phyloP scores from a whole-genome alignment of 2,888 invertebrate species.

The Lycia hirtaria region DNA sequence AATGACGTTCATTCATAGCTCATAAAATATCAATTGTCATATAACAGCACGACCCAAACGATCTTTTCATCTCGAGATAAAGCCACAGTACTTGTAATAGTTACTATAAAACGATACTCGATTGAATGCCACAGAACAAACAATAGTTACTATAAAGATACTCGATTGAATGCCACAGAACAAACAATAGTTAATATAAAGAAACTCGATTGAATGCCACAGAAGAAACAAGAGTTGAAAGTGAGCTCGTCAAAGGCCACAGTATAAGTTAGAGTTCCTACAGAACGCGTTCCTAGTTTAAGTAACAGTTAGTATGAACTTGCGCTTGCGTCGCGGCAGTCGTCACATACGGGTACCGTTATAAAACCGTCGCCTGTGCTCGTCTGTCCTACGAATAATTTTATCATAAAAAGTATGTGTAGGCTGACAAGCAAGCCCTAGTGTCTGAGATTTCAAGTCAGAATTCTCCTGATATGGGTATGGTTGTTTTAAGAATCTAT shows the following conservation, averaged over 20 bases:
- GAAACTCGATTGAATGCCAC: not conserved
- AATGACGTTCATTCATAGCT: not conserved
- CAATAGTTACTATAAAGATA: too few relatives aligned
- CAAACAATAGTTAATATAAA: not conserved
- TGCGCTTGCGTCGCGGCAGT: constrained; percentile 34
- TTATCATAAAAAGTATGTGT: constrained; percentile 32
- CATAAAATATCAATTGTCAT: constrained; percentile 12
- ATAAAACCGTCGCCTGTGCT: constrained; percentile 38
- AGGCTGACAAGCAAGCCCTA: too few relatives aligned
- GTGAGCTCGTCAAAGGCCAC: constrained; percentile 8
- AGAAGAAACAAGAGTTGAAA: not conserved
- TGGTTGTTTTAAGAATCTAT: too few relatives aligned
- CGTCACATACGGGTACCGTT: constrained; percentile 53
- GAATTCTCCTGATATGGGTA: too few relatives aligned
- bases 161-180: constrained; percentile 9
- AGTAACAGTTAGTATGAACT: not conserved
- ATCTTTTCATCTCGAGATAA: constrained; percentile 19
- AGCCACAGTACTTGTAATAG: too few relatives aligned
- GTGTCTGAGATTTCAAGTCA: too few relatives aligned
- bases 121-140: too few relatives aligned
- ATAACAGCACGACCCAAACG: not conserved
- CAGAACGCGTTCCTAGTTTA: not conserved
- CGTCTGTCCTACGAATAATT: constrained; percentile 41
- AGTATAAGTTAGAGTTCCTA: not conserved
- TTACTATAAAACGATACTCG: too few relatives aligned